Percentiles rank a stretch among this genome's conserved stretches.
Evolutionary conservation across 2,888 invertebrate genomes (phyloP).

Genomic region (Laothoe populi): DNA sequence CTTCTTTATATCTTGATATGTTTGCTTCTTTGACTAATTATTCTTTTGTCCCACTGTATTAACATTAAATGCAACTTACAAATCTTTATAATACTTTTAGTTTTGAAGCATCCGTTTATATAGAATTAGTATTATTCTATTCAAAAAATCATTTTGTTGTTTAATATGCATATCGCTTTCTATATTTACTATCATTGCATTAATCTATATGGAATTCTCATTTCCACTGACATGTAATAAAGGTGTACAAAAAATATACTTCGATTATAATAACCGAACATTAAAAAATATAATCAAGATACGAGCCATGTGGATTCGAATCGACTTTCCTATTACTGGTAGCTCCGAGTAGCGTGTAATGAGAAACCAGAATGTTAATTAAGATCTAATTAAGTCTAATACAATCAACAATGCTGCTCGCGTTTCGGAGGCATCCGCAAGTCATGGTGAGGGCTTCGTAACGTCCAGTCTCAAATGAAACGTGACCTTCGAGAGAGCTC

Average conservation of each 20-base stretch:
- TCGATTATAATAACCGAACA: constrained; percentile 40
- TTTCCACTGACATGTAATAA: constrained; percentile 27
- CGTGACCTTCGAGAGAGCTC: constrained; percentile 56
- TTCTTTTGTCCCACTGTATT: constrained; percentile 44
- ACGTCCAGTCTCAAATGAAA: constrained; percentile 58
- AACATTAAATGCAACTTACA: constrained; percentile 25
- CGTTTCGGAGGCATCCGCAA: constrained; percentile 80
- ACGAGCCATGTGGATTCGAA: constrained; percentile 67
- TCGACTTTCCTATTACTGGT: constrained; percentile 81
- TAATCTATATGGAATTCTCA: constrained; percentile 17
- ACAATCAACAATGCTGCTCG: constrained; percentile 84
- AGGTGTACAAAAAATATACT: constrained; percentile 46
- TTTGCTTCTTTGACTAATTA: constrained; percentile 41
- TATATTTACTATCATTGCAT: constrained; percentile 22
- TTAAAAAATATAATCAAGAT: constrained; percentile 72
- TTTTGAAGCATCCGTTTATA: not conserved
- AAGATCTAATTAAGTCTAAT: constrained; percentile 85
- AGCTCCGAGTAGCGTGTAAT: constrained; percentile 82
- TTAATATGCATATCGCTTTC: constrained; percentile 8
- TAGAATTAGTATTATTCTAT: not conserved
- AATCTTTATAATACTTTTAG: not conserved
- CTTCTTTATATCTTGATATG: constrained; percentile 33
- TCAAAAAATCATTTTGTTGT: not conserved
- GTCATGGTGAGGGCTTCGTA: constrained; percentile 73
- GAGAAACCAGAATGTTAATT: constrained; percentile 84